These are phyloP conservation scores for Paedocypris micromegethes DNA, from an alignment of 2,797 vertebrate species.

Conservation along the genomic window DNA sequence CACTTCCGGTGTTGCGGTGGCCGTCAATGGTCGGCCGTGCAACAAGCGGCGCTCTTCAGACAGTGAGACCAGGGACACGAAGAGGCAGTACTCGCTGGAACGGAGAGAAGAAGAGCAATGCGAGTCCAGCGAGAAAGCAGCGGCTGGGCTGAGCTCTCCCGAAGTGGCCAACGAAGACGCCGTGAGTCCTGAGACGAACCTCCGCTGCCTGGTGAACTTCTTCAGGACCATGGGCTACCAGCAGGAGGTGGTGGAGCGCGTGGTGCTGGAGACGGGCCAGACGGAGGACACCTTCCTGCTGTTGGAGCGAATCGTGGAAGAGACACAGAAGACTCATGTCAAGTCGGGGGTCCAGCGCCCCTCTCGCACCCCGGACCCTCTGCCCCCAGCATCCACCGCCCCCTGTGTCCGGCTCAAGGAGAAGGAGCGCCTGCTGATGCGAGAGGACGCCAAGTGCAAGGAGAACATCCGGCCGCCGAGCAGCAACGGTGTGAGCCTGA, in stretches of 20 bases:
- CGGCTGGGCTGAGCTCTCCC: constrained; percentile 34
- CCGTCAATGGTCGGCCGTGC: constrained; percentile 75
- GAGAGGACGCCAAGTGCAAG: constrained; percentile 54
- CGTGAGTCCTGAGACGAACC: constrained; percentile 75
- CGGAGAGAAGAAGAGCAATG: constrained; percentile 68
- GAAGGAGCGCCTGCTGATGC: constrained; percentile 57
- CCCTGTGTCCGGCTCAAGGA: constrained; percentile 52
- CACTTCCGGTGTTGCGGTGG: constrained; percentile 13
- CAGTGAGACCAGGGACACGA: constrained; percentile 84
- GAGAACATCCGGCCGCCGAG: constrained; percentile 67
- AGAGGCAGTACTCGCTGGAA: constrained; percentile 89
- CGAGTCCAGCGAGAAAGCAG: constrained; percentile 51
- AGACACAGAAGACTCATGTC: constrained; percentile 63
- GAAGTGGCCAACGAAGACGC: constrained; percentile 63
- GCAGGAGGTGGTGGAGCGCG: constrained; percentile 85
- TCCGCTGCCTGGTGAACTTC: constrained; percentile 87
- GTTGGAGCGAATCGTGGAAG: constrained; percentile 87
- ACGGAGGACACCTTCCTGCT: constrained; percentile 83
- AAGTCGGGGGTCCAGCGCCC: constrained; percentile 48
- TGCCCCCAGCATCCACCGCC: constrained; percentile 41
- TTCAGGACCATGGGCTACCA: constrained; percentile 98
- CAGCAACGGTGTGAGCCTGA: constrained; percentile 64
- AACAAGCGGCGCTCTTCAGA: constrained; percentile 89
- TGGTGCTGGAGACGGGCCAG: constrained; percentile 80
- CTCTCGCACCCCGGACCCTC: constrained; percentile 37